Evolutionary conservation across 2,888 invertebrate genomes (phyloP), one percentile per base, ranked within the genome.

Genomic region (Allygus modestus): DNA sequence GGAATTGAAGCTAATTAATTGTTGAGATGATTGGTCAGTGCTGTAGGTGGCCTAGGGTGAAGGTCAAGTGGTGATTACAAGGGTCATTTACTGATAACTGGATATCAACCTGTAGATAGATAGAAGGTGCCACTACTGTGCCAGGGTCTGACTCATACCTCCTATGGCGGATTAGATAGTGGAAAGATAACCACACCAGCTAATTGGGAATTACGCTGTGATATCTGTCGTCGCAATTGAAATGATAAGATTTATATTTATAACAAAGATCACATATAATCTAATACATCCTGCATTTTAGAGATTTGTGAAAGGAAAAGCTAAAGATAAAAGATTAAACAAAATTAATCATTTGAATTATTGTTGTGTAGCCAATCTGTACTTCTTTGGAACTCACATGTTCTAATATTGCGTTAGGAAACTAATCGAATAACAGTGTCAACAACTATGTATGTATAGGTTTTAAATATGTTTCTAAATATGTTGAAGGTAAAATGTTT

Each of bases 1-100:
- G 46, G 75, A 75, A 46, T 75, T 75, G 23, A 75, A 33, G 41
- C 37, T 43, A 75, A 43, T 75, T 43, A 75, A 41, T 75, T 75
- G 46, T 75, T 75, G 46, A 75, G 75, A 75, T 31, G 65, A 65
- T 65, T 65, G 65, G 65, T 65, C 65, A 65, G 17, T 65, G 17
- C 28, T 65, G 65, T 65, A 65, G 65, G 65, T 65, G 65, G 58
- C 58, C 58, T 12, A 12, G 20, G 20, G 58, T 58, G 20, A 65
- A 65, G 65, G 31, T 65, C 65, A 65, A 65, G 65, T 65, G 65
- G 31, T 65, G 65, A 65, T 65, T 65, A 65, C 28, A 15, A 20
- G 20, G 65, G 65, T 15, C 65, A 65, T 15, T 7, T 28, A 65
- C 65, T 65, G 28, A 65, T 65, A 65, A 28, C 65, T 28, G 65